Conservation (phyloP, 2,113 vertebrate genomes). For the Ceyx cyanopectus region DNA sequence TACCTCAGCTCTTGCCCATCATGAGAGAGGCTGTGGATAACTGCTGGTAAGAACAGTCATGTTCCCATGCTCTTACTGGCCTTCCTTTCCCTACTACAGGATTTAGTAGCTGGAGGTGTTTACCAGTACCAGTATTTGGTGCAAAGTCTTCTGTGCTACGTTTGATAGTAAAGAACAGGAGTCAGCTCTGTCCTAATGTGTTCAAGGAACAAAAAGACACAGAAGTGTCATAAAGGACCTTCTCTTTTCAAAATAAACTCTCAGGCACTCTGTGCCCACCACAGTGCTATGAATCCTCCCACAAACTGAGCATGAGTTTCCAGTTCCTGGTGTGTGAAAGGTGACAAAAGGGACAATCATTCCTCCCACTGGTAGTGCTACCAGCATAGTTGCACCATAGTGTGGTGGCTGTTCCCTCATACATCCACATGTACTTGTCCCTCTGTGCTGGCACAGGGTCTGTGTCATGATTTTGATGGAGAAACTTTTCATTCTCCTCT, state of each 20-base stretch:
- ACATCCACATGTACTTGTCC: rapidly evolving
- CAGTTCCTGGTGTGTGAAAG: not conserved
- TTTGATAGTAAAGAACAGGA: constrained; percentile 18
- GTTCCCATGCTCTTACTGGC: not conserved
- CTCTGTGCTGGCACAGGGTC: not conserved
- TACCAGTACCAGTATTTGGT: not conserved
- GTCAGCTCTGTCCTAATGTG: not conserved
- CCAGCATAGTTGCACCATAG: not conserved
- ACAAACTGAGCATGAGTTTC: not conserved
- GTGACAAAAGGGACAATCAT: not conserved
- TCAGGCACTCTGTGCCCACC: not conserved
- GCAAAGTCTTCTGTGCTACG: not conserved
- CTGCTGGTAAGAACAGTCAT: not conserved
- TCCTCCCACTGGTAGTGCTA: not conserved
- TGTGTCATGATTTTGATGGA: not conserved
- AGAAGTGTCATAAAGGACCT: not conserved
- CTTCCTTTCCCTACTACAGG: not conserved
- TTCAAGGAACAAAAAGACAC: not conserved
- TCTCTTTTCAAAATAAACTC: not conserved
- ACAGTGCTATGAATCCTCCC: not conserved
- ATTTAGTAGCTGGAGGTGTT: not conserved
- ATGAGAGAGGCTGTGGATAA: not conserved
- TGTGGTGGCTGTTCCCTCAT: not conserved
- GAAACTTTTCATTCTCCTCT: not conserved
- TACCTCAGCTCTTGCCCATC: not conserved